These are phyloP conservation scores for Apis dorsata DNA, from an alignment of 1,140 invertebrate genomes.

Conservation along the genomic window DNA sequence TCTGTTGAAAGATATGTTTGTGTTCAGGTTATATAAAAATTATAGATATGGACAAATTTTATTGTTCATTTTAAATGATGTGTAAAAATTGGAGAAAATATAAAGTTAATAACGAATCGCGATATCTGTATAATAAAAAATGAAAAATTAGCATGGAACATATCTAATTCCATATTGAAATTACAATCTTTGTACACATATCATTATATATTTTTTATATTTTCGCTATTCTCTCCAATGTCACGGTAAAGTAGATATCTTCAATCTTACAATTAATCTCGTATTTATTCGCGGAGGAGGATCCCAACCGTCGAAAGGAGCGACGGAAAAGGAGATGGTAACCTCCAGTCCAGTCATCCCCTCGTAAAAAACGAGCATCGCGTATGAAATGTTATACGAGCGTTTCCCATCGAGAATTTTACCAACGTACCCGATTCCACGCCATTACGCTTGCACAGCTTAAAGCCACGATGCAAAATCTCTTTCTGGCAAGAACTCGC, in stretches of 20 bases:
- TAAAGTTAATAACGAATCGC: no score
- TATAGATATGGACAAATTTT: no score
- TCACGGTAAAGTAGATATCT: not conserved
- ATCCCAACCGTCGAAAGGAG: not conserved
- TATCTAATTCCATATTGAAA: not conserved
- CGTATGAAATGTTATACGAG: slow-evolving; percentile 23
- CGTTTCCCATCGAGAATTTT: slow-evolving; percentile 35
- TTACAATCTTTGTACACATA: no score
- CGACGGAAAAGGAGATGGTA: not conserved
- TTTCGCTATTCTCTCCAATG: not conserved
- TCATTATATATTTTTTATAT: not conserved
- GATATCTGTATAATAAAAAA: no score
- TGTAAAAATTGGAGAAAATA: no score
- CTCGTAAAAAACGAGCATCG: not conserved
- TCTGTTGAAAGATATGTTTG: no score
- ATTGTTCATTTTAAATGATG: no score
- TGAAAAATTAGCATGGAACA: no score
- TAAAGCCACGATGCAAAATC: slow-evolving; percentile 59
- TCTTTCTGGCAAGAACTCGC: slow-evolving; percentile 62
- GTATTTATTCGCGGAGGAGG: not conserved
- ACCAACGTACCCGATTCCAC: slow-evolving; percentile 47
- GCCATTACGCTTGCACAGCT: slow-evolving; percentile 56
- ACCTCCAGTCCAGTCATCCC: slow-evolving; percentile 1
- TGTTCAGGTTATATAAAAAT: no score
- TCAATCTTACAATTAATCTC: not conserved